Percentiles rank a stretch among this genome's conserved stretches.
Evolutionary conservation across 2,113 vertebrate genomes (phyloP).

Genomic region (Cyrtonyx montezumae): DNA sequence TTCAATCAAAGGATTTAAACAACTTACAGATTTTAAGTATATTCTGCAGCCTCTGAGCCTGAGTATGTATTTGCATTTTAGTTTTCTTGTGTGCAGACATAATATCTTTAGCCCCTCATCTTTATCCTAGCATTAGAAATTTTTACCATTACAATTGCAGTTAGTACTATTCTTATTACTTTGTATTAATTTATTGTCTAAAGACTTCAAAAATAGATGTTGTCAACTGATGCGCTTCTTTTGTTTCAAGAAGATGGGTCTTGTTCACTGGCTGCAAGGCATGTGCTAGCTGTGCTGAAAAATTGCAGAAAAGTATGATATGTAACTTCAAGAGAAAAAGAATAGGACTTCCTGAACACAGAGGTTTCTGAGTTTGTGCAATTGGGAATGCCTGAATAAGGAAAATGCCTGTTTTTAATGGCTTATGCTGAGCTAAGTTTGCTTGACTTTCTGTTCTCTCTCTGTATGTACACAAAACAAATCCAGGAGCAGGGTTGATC

Average conservation of each 20-base stretch:
- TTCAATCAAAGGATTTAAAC: background rate
- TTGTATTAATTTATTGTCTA: background rate
- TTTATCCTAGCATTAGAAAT: background rate
- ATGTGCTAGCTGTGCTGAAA: background rate
- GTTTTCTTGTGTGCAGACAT: background rate
- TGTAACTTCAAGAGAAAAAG: background rate
- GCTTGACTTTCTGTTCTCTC: background rate
- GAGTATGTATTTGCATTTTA: background rate
- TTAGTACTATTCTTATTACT: background rate
- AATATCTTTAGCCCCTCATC: background rate
- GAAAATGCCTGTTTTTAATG: background rate
- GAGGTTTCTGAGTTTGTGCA: background rate
- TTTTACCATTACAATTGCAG: background rate
- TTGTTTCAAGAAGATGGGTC: background rate
- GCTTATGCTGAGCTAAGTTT: background rate
- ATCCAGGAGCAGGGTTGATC: background rate
- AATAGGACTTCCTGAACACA: background rate
- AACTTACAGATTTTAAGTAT: background rate
- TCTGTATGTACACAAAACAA: background rate
- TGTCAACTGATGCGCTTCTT: background rate
- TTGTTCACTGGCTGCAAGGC: background rate
- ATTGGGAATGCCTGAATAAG: background rate
- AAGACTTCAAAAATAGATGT: background rate
- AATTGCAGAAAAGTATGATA: background rate
- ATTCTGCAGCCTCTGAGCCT: background rate